Conservation (phyloP, 2,113 vertebrate genomes). For the Dasyurus viverrinus region DNA sequence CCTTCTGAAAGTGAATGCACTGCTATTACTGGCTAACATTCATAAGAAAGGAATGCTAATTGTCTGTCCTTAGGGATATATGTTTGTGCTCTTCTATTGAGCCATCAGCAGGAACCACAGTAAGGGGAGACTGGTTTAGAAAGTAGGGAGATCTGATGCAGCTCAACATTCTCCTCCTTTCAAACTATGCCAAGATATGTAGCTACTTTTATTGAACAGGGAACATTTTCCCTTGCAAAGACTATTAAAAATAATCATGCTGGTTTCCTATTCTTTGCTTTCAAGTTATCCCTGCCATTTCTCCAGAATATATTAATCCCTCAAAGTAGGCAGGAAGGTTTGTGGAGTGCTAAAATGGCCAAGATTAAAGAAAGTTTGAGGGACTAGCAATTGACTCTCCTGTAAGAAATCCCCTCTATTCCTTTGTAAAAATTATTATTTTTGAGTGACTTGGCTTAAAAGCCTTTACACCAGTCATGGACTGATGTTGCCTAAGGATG, state of each 20-base stretch:
- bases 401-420: not conserved
- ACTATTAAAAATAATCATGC: slow-evolving; percentile 42
- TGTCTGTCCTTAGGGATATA: not conserved
- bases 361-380: not conserved
- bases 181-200: not conserved
- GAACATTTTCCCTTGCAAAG: not conserved
- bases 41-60: not conserved
- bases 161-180: not conserved
- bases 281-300: slow-evolving; percentile 29
- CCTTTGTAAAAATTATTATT: not conserved
- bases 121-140: not conserved
- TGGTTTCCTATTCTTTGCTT: slow-evolving; percentile 31
- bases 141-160: not conserved
- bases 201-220: not conserved
- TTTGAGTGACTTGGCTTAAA: not conserved
- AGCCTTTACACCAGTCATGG: not conserved
- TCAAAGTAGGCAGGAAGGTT: not conserved
- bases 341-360: not conserved
- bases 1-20: not conserved
- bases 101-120: not conserved
- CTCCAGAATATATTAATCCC: not conserved
- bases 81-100: not conserved
- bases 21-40: not conserved
- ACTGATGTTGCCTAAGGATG: not conserved
- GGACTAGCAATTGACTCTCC: not conserved